Conservation (phyloP, 37 sponge, comb jelly and placozoan genomes). For the Sycon ciliatum region DNA sequence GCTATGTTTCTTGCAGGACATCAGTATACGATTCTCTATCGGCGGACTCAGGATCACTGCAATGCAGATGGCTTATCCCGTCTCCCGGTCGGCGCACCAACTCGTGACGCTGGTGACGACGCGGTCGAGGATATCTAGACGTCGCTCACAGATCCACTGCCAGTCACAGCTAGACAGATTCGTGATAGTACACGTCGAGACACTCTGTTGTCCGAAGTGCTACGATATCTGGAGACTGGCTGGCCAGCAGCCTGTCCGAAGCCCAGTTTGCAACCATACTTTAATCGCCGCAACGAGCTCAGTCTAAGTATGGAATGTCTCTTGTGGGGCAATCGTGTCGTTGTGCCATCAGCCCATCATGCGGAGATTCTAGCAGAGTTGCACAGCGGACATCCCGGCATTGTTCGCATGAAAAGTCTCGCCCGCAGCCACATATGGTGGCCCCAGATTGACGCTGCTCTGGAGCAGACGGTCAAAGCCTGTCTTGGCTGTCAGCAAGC, state of each 20-base stretch:
- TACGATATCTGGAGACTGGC: constrained; percentile 17
- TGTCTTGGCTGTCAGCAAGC: neutral
- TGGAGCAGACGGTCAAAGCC: neutral
- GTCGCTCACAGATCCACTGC: constrained; percentile 12
- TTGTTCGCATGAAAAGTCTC: constrained; percentile 39
- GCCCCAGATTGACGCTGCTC: neutral
- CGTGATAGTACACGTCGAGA: constrained; percentile 17
- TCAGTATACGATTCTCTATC: constrained; percentile 42
- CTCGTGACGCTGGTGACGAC: neutral
- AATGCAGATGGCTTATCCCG: constrained; percentile 56
- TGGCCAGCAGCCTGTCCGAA: constrained; percentile 21
- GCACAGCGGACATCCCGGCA: constrained; percentile 41
- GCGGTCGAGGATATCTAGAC: constrained; percentile 18
- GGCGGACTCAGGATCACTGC: constrained; percentile 36
- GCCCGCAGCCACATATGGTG: constrained; percentile 27
- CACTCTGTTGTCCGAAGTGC: constrained; percentile 32
- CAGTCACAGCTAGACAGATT: constrained; percentile 14
- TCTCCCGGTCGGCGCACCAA: constrained; percentile 25
- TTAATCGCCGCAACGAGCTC: constrained; percentile 5
- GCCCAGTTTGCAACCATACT: constrained; percentile 1
- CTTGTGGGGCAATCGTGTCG: constrained; percentile 32
- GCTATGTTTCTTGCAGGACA: constrained; percentile 35
- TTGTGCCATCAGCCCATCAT: constrained; percentile 11
- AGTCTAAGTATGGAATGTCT: constrained; percentile 18
- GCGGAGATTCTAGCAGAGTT: constrained; percentile 2